These are phyloP conservation scores for Drosophila conformis DNA, from an alignment of 2,888 invertebrate species.

Conservation along the genomic window DNA sequence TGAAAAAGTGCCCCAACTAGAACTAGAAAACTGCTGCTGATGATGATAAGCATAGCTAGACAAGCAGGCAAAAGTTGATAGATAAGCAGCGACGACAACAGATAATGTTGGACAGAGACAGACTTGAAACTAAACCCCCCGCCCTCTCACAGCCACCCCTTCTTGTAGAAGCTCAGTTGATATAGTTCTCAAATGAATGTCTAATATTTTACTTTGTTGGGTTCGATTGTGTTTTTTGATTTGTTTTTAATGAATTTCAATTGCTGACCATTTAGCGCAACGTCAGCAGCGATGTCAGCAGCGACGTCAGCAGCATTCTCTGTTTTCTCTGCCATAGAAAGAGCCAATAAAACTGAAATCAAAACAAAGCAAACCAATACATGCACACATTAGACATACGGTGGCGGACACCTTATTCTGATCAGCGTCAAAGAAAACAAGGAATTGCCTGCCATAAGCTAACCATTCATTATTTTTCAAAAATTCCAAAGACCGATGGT, in stretches of 20 bases:
- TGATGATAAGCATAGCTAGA: constrained; percentile 38
- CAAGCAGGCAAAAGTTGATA: constrained; percentile 31
- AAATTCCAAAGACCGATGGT: no score
- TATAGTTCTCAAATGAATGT: constrained; percentile 33
- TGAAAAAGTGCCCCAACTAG: constrained; percentile 24
- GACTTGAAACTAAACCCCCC: background rate
- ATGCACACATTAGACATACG: background rate
- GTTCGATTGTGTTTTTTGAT: constrained; percentile 51
- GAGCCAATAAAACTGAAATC: constrained; percentile 40
- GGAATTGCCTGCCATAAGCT: no score
- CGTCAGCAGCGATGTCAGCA: constrained; percentile 53
- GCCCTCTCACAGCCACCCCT: fast-evolving
- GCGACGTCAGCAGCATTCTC: background rate
- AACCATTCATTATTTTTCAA: no score
- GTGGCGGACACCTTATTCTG: no score
- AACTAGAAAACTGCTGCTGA: background rate
- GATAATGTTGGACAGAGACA: constrained; percentile 6
- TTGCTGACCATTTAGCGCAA: constrained; percentile 58
- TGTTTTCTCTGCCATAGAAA: constrained; percentile 11
- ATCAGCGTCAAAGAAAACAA: no score
- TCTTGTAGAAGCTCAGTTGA: background rate
- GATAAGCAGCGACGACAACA: constrained; percentile 27
- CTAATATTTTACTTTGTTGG: constrained; percentile 25
- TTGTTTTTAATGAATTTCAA: constrained; percentile 69
- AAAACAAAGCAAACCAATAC: constrained; percentile 36